Evolutionary conservation across 1,140 invertebrate genomes (phyloP), one percentile per base, ranked within the genome.

Genomic region (Melanaphis sacchari): DNA sequence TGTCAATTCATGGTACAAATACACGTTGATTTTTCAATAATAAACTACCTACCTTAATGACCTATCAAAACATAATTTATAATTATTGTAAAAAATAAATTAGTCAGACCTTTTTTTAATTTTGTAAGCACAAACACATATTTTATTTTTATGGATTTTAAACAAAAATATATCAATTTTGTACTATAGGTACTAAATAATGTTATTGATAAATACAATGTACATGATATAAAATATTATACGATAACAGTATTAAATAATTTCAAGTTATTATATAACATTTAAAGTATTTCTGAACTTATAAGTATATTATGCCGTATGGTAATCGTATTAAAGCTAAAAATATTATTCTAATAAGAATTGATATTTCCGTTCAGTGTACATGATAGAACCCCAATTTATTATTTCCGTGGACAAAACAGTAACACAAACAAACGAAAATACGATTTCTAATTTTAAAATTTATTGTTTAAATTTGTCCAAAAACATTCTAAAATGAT

Each of bases 1-100:
- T 81, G 76, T 81, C 76, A 81, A n/a, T 81, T 21, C 15, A 90
- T 21, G 36, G 43, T 90, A 88, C 1, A 88, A 36, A n/a, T 36
- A 88, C 31, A 41, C 9, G 43, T 88, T 46, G 43, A 36, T 88
- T 88, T 88, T 88, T 88, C 31, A 88, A 88, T 88, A 88, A 49
- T n/a, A 21, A 22, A 46, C 43, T 22, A 46, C 31, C 43, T 22
- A 46, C 31, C 31, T n/a, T 88, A 36, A 88, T 88, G 31, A 36
- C 43, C 85, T 9, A 21, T 49, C 43, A 49, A n/a, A 49, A n/a
- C 18, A n/a, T 8, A 46, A 31, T 88, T 49, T 36, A 36, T 88
- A n/a, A 49, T 46, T n/a, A 49, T n/a, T 87, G 41, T n/a, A 87
- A 41, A 87, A n/a, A 87, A 5, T 43, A n/a, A 46, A 87, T 43